Percentiles rank a stretch among this genome's conserved stretches.
These are phyloP conservation scores for Orientallactaga bullata DNA, from an alignment of 2,113 vertebrate species.

Conservation along the genomic window DNA sequence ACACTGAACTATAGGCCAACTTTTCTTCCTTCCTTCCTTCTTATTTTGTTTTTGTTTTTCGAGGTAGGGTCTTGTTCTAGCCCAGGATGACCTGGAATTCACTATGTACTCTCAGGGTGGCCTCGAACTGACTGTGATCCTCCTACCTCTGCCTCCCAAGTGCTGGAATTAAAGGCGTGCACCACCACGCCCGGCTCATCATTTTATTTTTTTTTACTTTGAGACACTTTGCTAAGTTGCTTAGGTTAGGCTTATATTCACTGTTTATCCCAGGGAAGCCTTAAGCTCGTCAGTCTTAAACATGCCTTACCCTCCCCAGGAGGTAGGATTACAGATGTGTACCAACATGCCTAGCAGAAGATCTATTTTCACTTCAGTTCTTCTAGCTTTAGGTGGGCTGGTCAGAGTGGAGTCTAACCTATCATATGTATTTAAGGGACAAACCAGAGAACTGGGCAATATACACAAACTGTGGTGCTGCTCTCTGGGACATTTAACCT, in stretches of 20 bases:
- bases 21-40: not conserved
- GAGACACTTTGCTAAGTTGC: not conserved
- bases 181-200: too few species aligned
- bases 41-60: too few species aligned
- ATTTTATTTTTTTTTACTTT: too few species aligned
- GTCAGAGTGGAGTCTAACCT: not conserved
- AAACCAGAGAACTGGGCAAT: not conserved
- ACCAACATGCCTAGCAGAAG: not conserved
- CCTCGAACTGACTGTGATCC: too few species aligned
- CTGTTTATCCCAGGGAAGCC: not conserved
- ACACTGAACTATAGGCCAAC: not conserved
- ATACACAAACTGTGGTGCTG: not conserved
- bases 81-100: too few species aligned
- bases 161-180: too few species aligned
- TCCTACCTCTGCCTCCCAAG: too few species aligned
- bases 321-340: not conserved
- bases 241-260: not conserved
- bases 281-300: not conserved
- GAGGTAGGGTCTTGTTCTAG: too few species aligned
- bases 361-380: not conserved
- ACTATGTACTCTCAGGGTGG: too few species aligned
- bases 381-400: not conserved
- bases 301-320: not conserved
- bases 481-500: not conserved
- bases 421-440: accelerated